Percentiles rank a stretch among this genome's conserved stretches.
These are phyloP conservation scores for Daphoenositta chrysoptera DNA, from an alignment of 2,113 vertebrate genomes.

Conservation along the genomic window DNA sequence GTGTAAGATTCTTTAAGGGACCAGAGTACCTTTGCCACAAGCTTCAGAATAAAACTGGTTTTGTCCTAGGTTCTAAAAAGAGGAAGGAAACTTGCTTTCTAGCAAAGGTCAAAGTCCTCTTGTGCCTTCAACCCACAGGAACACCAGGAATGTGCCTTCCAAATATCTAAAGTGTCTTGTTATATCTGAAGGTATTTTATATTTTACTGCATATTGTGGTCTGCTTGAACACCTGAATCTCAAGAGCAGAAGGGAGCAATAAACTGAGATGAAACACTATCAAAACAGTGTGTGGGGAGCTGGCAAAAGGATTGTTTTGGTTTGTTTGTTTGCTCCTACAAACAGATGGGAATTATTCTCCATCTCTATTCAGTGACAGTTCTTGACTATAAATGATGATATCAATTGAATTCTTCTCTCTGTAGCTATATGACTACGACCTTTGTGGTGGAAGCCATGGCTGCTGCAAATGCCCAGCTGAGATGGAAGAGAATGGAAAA, in stretches of 20 bases:
- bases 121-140: not conserved
- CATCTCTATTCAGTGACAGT: not conserved
- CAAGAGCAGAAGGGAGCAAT: not conserved
- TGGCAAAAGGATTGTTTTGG: not conserved
- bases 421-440: slow-evolving; percentile 95
- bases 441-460: slow-evolving; percentile 97
- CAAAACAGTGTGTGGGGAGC: not conserved
- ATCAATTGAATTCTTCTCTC: not conserved
- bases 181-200: not conserved
- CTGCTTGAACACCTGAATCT: not conserved
- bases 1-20: not conserved
- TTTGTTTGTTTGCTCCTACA: not conserved
- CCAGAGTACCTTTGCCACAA: not conserved
- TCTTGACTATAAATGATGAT: not conserved
- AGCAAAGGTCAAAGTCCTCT: not conserved
- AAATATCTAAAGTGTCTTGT: not conserved
- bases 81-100: not conserved
- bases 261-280: not conserved
- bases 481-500: slow-evolving; percentile 92
- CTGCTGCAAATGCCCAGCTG: slow-evolving; percentile 92
- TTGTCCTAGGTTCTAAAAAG: not conserved
- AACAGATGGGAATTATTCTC: not conserved
- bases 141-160: not conserved
- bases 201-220: not conserved
- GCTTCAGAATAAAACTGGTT: not conserved